Percentiles rank a stretch among this genome's conserved stretches.
Evolutionary conservation across 2,888 invertebrate species (phyloP).

Genomic region (Villa cingulata): DNA sequence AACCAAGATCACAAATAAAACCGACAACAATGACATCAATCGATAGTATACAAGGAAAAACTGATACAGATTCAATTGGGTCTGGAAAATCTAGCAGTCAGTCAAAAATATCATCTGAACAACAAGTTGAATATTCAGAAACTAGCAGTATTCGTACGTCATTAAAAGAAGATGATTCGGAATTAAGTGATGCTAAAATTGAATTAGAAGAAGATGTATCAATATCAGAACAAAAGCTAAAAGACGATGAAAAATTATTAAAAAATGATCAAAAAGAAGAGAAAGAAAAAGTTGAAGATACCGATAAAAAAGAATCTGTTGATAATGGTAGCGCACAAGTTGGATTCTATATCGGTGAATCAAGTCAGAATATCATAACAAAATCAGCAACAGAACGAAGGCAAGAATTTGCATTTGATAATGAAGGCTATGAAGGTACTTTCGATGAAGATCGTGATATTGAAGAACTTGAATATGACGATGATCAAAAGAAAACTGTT

Average conservation of each 20-base stretch:
- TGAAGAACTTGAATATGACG: background rate
- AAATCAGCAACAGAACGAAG: slow-evolving; percentile 23
- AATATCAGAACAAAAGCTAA: background rate
- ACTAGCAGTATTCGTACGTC: slow-evolving; percentile 11
- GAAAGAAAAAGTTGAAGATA: slow-evolving; percentile 20
- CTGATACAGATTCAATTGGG: slow-evolving; percentile 10
- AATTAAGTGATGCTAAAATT: slow-evolving; percentile 11
- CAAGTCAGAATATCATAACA: slow-evolving; percentile 32
- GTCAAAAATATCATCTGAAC: slow-evolving; percentile 14
- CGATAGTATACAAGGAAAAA: slow-evolving; percentile 4
- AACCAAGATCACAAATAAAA: slow-evolving; percentile 29
- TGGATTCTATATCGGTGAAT: slow-evolving; percentile 36
- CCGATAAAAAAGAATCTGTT: slow-evolving; percentile 12
- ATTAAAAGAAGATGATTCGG: slow-evolving; percentile 10
- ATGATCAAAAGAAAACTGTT: background rate
- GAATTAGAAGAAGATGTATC: slow-evolving; percentile 6
- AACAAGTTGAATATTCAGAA: slow-evolving; percentile 14
- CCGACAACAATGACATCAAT: slow-evolving; percentile 23
- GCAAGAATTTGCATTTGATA: slow-evolving; percentile 13
- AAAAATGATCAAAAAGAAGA: background rate
- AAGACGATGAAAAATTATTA: background rate
- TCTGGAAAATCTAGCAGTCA: slow-evolving; percentile 10
- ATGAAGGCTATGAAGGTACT: slow-evolving; percentile 12
- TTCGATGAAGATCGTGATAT: slow-evolving; percentile 6
- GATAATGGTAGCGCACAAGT: slow-evolving; percentile 14